Base-by-base conservation (phyloP, 2,113 vertebrate species). In the Catagonus wagneri region DNA sequence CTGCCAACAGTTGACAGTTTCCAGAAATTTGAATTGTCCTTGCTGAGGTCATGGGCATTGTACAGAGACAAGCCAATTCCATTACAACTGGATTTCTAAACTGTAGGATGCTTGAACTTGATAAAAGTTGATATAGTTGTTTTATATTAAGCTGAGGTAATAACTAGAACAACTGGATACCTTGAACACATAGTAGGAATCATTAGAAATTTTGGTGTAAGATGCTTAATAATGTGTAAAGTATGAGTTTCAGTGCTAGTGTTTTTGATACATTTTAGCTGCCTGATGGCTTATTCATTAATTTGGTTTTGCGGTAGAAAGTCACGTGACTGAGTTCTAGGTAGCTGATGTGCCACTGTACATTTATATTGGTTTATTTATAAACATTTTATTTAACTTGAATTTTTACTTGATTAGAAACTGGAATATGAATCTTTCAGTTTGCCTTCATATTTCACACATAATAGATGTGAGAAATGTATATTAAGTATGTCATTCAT, bases 361-460 rank as follows among this genome's bases (percentile, higher is more conserved):
- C 7, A n/a, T 85, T 69, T 81, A 25, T 36, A 83, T n/a, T 89
- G 54, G 29, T 54, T 92, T 95, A 60, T 94, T 92, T 96, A 22
- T 97, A 69, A 94, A 65, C 15, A 44, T 89, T 95, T 54, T 25
- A 32, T 84, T 91, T 90, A 39, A 66, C 83, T 95, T 96, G 22
- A 5, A 52, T 71, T 94, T 90, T 25, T 74, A 32, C 15, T 89
- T 75, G n/a, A 75, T 87, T 90, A 69, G 88, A 95, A 89, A 27
- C 11, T 94, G 58, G 58, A 89, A 65, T 96, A 97, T 84, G 29
- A 63, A 78, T 89, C 50, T 91, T 96, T 93, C 61, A 93, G 2
- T 50, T 93, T 95, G 78, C n/a, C 52, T 94, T 14, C 3, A 16
- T 93, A 63, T 94, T 94, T 96, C 90, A 58, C 14, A 88, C 4